Evolutionary conservation across 1,140 invertebrate genomes (phyloP).

Genomic region (Pogonognathellus flavescens): DNA sequence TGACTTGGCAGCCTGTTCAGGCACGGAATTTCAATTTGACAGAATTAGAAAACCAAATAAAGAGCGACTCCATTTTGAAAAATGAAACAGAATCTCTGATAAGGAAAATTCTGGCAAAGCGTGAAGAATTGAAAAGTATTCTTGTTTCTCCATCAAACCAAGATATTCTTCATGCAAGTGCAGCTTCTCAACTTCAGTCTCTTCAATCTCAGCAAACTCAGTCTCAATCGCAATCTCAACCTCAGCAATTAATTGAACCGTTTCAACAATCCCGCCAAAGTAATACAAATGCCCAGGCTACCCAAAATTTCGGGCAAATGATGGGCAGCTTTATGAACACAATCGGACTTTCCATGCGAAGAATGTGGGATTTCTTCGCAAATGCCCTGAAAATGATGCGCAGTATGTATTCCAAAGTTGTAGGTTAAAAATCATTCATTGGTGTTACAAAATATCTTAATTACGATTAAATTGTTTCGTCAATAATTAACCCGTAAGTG

Average conservation of each 20-base stretch:
- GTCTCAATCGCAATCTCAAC: background rate
- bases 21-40: constrained; percentile 9
- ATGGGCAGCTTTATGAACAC: constrained; percentile 42
- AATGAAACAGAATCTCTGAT: constrained; percentile 8
- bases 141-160: background rate
- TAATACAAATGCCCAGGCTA: background rate
- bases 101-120: constrained; percentile 23
- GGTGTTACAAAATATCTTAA: background rate
- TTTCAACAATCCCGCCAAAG: background rate
- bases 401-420: constrained; percentile 5
- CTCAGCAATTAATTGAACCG: background rate
- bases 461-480: too few relatives aligned
- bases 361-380: constrained; percentile 39
- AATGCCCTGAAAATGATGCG: constrained; percentile 30
- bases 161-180: constrained; percentile 24
- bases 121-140: constrained; percentile 31
- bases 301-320: constrained; percentile 1
- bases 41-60: constrained; percentile 27
- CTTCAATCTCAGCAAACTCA: background rate
- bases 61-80: background rate
- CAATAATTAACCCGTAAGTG: too few relatives aligned
- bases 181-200: background rate
- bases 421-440: background rate
- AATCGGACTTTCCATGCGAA: constrained; percentile 7
- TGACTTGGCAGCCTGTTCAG: background rate